phyloP scores from a whole-genome alignment of 1,140 invertebrate genomes.

The Aporrectodea caliginosa region DNA sequence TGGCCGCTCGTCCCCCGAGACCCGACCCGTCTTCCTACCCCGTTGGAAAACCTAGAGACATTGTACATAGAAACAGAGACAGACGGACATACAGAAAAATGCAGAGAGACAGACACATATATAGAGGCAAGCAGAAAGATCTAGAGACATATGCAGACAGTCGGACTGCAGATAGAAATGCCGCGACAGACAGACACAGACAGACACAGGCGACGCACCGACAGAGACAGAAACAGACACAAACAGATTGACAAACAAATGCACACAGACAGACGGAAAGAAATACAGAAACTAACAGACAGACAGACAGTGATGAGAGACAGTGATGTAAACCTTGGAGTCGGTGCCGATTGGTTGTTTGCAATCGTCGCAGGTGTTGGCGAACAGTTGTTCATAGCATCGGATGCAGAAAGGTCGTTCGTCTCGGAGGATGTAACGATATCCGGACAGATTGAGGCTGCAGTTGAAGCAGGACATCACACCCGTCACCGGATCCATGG shows the following conservation, averaged over 20 bases:
- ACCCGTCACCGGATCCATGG: background rate
- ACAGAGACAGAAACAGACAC: no score
- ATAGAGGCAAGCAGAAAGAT: no score
- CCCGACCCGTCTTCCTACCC: no score
- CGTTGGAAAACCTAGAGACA: no score
- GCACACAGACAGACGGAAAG: background rate
- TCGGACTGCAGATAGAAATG: no score
- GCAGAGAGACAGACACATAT: no score
- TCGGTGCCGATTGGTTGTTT: slow-evolving; percentile 97
- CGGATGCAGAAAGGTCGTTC: slow-evolving; percentile 99
- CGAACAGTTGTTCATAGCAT: slow-evolving; percentile 98
- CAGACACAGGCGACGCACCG: no score
- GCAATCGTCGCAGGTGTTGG: slow-evolving; percentile 97
- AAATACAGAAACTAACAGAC: background rate
- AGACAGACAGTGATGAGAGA: background rate
- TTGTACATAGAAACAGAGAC: no score
- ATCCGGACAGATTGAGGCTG: slow-evolving; percentile 69
- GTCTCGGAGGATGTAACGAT: slow-evolving; percentile 64
- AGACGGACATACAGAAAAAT: no score
- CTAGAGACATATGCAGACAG: no score
- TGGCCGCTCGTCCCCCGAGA: no score
- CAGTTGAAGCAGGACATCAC: slow-evolving; percentile 83
- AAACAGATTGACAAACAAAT: background rate
- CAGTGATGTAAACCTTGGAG: slow-evolving; percentile 76
- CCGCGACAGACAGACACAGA: no score